Conservation (phyloP, 2,113 vertebrate species). For the Cichladusa arquata region DNA sequence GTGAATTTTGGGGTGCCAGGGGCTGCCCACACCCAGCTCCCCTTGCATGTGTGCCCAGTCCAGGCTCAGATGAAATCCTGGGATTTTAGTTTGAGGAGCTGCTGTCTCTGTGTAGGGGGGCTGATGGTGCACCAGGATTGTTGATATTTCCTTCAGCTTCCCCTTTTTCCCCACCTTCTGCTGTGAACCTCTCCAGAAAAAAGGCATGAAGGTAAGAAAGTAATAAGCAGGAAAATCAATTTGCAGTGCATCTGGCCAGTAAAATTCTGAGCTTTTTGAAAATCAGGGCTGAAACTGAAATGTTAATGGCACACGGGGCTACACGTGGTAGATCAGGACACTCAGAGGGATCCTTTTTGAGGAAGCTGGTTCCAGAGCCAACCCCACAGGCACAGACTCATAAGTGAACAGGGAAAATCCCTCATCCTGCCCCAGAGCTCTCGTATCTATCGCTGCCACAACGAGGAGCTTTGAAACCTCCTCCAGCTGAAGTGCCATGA, state of each 20-base stretch:
- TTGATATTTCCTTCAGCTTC: neutral
- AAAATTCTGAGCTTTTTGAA: neutral
- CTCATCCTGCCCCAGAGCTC: neutral
- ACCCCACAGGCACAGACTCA: neutral
- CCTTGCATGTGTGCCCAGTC: fast-evolving
- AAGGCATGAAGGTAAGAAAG: neutral
- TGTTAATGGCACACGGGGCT: neutral
- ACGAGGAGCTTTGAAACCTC: neutral
- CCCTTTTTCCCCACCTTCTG: neutral
- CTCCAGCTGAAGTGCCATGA: neutral
- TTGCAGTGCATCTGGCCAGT: neutral
- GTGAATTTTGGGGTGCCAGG: neutral
- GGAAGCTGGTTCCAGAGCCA: neutral
- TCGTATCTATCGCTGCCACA: neutral
- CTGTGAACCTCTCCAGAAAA: neutral
- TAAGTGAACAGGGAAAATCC: neutral
- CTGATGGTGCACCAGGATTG: fast-evolving
- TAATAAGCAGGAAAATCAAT: neutral
- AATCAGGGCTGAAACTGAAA: neutral
- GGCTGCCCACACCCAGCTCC: neutral
- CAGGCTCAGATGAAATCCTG: neutral
- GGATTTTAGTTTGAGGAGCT: neutral
- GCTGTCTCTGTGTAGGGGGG: neutral
- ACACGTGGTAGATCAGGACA: fast-evolving
- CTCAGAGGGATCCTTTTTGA: fast-evolving